phyloP scores from a whole-genome alignment of 2,113 vertebrate species.

The Callipepla squamata region DNA sequence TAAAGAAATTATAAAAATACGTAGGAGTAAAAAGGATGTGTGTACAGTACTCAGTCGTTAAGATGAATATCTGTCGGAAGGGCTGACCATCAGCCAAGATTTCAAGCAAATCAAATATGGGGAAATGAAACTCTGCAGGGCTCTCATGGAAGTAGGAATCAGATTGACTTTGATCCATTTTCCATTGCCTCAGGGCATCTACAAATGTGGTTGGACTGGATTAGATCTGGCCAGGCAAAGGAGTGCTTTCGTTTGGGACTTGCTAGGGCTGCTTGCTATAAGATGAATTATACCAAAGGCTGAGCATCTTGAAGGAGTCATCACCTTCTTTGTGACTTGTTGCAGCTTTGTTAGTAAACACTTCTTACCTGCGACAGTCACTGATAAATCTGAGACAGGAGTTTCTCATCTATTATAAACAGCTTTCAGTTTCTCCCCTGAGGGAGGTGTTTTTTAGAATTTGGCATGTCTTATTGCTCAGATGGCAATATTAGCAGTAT shows the following conservation, averaged over 20 bases:
- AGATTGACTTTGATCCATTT: slow-evolving; percentile 1
- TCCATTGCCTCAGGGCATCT: not conserved
- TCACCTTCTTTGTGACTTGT: slow-evolving; percentile 57
- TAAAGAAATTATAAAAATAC: not conserved
- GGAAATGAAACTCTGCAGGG: not conserved
- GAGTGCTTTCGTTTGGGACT: not conserved
- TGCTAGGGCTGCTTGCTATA: not conserved
- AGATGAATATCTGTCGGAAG: not conserved
- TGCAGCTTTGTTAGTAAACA: slow-evolving; percentile 69
- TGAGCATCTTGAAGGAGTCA: slow-evolving; percentile 51
- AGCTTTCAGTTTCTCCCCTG: slow-evolving; percentile 52
- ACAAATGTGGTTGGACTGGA: not conserved
- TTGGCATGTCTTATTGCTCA: slow-evolving; percentile 43
- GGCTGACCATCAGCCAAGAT: not conserved
- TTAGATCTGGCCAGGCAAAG: not conserved
- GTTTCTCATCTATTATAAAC: slow-evolving; percentile 62
- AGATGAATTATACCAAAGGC: slow-evolving; percentile 49
- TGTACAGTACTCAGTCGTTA: not conserved
- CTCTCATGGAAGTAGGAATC: not conserved
- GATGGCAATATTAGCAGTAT: slow-evolving; percentile 35
- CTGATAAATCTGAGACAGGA: slow-evolving; percentile 66
- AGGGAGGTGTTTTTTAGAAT: slow-evolving; percentile 47
- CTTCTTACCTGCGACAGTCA: slow-evolving; percentile 62
- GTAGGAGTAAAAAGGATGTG: not conserved
- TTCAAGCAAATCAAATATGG: not conserved